Base-by-base conservation (phyloP, 1,140 invertebrate species). In the Oedothorax gibbosus region DNA sequence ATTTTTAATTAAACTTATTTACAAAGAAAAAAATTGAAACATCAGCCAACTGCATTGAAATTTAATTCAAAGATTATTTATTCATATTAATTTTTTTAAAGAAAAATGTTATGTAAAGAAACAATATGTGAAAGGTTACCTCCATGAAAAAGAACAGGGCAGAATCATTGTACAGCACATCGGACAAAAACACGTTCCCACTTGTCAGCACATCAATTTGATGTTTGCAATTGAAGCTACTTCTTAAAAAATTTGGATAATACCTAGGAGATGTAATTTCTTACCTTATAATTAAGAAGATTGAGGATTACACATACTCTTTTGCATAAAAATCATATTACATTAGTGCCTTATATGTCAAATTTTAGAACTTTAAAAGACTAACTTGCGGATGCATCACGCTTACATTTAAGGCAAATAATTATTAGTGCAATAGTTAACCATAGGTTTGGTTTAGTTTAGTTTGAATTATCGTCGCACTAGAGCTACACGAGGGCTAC, bases 91-190 rank as follows among this genome's bases (percentile, higher is more conserved):
- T 10, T 73, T 53, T 14, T 12, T 51, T 9, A 15, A 73, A 53
- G 53, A 49, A 2, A 14, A 18, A 8, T 51, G 53, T 7, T 15
- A 7, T 0, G 53, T 10, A 35, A 6, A 20, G 8, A 18, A 21
- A 6, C 51, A 53, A 20, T 15, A 75, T 18, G 15, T 50, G 53
- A 71, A 15, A 65, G 20, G 85, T 86, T 90, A 94, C 93, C 92
- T 98, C 97, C 91, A 96, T 97, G 88, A 98, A 97, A 90, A 96
- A 97, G 90, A 96, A 97, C 81, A 98, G 92, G 65, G 95, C 94
- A 86, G 94, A 93, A 90, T 97, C 95, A 91, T 96, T 96, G 90
- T 95, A 95, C 11, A 98, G 91, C 89, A 98, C 94, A 91, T 98
- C 97, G 86, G 93, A 92, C 53, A 98, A 91, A 62, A 93, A 93